Evolutionary conservation across 1,140 invertebrate genomes (phyloP).

Genomic region (Diorhabda carinulata): DNA sequence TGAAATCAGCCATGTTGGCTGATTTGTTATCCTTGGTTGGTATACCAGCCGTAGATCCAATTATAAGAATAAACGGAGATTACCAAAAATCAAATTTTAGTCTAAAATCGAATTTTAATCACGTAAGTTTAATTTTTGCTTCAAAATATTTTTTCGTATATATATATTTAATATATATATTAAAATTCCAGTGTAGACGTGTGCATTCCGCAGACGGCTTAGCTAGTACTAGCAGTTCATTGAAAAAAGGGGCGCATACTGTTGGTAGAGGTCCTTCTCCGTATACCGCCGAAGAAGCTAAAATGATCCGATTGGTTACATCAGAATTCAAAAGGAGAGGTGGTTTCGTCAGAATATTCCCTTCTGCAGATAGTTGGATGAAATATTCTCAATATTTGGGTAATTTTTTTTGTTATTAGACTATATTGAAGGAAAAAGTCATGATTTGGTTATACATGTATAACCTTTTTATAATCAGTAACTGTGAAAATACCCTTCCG

Average conservation of each 20-base stretch:
- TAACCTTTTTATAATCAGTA: no score
- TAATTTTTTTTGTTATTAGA: slow-evolving; percentile 36
- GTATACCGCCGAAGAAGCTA: slow-evolving; percentile 73
- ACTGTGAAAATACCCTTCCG: no score
- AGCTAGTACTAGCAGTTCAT: slow-evolving; percentile 43
- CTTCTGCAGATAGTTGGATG: slow-evolving; percentile 80
- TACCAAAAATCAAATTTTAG: not conserved
- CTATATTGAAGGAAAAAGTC: no score
- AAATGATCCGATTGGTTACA: slow-evolving; percentile 70
- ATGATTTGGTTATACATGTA: no score
- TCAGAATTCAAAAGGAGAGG: slow-evolving; percentile 82
- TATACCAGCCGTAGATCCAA: slow-evolving; percentile 72
- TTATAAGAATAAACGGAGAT: slow-evolving; percentile 51
- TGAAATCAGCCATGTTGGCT: slow-evolving; percentile 87
- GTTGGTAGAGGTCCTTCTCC: slow-evolving; percentile 38
- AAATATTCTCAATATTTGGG: slow-evolving; percentile 71
- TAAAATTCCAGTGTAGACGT: slow-evolving; percentile 54
- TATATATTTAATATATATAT: no score
- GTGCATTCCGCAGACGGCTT: slow-evolving; percentile 66
- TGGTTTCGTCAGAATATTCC: slow-evolving; percentile 90
- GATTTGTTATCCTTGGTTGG: slow-evolving; percentile 89
- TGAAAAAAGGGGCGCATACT: slow-evolving; percentile 35
- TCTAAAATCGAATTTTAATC: slow-evolving; percentile 30
- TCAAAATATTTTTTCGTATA: not conserved
- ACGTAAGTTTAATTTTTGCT: slow-evolving; percentile 6